Percentiles rank a stretch among this genome's conserved stretches.
Evolutionary conservation across 2,113 vertebrate species (phyloP).

Genomic region (Condylura cristata): DNA sequence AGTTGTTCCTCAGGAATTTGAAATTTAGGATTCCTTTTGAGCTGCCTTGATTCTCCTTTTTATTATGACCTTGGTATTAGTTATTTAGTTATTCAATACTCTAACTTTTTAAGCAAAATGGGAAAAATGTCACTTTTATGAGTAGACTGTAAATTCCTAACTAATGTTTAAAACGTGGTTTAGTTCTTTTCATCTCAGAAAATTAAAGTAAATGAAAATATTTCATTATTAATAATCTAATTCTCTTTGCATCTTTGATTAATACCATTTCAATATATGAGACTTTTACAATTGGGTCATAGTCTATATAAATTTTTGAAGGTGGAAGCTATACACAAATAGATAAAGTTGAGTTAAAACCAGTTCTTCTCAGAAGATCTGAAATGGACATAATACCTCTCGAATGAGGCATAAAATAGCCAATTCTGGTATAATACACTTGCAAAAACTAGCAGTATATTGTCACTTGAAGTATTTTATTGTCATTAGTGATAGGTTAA

Average conservation of each 20-base stretch:
- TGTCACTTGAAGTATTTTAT: not conserved
- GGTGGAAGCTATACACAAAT: conserved; percentile 70
- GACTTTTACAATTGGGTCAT: conserved; percentile 71
- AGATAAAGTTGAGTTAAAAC: conserved; percentile 69
- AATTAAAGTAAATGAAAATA: conserved; percentile 83
- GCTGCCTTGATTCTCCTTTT: conserved; percentile 4
- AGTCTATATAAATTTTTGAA: conserved; percentile 75
- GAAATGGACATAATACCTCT: not conserved
- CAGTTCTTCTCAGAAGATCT: conserved; percentile 20
- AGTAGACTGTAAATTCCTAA: conserved; percentile 73
- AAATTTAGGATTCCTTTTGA: conserved; percentile 63
- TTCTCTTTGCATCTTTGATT: conserved; percentile 75
- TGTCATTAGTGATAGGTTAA: not conserved
- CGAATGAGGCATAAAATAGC: conserved; percentile 51
- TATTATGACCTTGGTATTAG: conserved; percentile 64
- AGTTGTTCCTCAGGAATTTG: conserved; percentile 51
- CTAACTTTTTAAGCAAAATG: conserved; percentile 72
- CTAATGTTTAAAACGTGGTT: conserved; percentile 48
- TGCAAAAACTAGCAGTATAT: not conserved
- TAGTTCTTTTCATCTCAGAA: conserved; percentile 69
- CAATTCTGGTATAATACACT: not conserved
- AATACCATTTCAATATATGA: conserved; percentile 68
- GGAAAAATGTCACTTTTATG: conserved; percentile 75
- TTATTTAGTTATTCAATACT: conserved; percentile 60
- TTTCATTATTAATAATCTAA: conserved; percentile 83